Conservation (phyloP, 2,888 invertebrate genomes). For the Clitarchus hookeri region DNA sequence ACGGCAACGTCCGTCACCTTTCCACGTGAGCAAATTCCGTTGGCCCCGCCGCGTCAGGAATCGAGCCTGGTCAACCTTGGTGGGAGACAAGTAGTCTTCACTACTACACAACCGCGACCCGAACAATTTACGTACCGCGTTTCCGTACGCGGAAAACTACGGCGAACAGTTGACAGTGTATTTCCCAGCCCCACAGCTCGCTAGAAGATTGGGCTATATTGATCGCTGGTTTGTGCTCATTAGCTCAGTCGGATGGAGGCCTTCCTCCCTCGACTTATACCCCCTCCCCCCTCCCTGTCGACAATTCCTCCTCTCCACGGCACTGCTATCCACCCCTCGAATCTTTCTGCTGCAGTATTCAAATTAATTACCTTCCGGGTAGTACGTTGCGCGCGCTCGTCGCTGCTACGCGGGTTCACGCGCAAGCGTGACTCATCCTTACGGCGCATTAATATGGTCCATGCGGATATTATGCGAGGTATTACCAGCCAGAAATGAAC, state of each 20-base stretch:
- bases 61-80: no score
- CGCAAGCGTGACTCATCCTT: no score
- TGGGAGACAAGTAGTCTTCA: no score
- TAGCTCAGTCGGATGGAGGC: constrained; percentile 8
- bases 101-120: no score
- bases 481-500: no score
- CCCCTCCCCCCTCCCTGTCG: not conserved
- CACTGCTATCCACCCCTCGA: constrained; percentile 3
- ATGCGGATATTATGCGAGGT: no score
- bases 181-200: no score
- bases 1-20: no score
- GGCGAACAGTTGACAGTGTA: not conserved
- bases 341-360: not conserved
- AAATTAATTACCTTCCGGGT: not conserved
- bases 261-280: not conserved
- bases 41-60: no score
- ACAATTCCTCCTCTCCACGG: not conserved
- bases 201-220: not conserved
- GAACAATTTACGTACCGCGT: no score
- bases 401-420: no score
- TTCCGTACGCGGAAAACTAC: not conserved
- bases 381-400: not conserved
- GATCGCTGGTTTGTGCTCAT: constrained; percentile 14
- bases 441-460: not conserved
- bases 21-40: no score